phyloP scores from a whole-genome alignment of 1,140 invertebrate genomes.

The Drosophila serrata region DNA sequence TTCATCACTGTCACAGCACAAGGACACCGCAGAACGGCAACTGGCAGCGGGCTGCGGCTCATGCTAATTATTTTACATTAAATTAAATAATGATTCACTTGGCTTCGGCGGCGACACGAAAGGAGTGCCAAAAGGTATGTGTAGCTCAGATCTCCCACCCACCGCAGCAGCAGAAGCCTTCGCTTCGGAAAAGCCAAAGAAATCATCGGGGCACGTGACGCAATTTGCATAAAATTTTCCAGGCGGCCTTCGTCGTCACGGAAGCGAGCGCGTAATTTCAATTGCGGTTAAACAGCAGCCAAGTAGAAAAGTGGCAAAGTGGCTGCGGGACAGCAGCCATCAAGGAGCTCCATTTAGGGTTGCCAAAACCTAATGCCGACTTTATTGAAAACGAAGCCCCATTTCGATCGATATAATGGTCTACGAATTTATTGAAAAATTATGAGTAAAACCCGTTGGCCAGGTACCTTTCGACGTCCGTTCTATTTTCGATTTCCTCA shows the following conservation, averaged over 20 bases:
- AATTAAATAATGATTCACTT: conserved; percentile 85
- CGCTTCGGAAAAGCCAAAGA: conserved; percentile 63
- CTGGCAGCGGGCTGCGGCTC: conserved; percentile 28
- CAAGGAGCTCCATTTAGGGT: conserved; percentile 43
- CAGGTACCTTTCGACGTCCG: background rate
- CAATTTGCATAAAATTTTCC: conserved; percentile 84
- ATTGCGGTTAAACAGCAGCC: conserved; percentile 83
- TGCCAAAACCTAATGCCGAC: conserved; percentile 59
- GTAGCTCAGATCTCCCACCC: conserved; percentile 13
- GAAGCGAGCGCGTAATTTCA: conserved; percentile 80
- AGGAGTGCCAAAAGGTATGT: conserved; percentile 58
- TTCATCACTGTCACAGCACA: conserved; percentile 70
- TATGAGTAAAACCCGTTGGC: conserved; percentile 52
- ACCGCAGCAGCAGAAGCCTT: conserved; percentile 9
- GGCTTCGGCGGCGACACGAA: conserved; percentile 43
- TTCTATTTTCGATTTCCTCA: background rate
- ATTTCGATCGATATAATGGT: conserved; percentile 52
- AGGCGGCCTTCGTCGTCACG: conserved; percentile 63
- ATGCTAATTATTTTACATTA: conserved; percentile 85
- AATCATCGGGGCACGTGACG: conserved; percentile 84
- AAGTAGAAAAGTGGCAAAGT: conserved; percentile 77
- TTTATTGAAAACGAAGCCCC: conserved; percentile 75
- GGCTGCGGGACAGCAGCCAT: conserved; percentile 41
- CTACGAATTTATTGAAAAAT: conserved; percentile 76
- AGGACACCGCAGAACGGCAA: conserved; percentile 5